Evolutionary conservation across 53 echinoderm and acorn worm genomes (phyloP).

Genomic region (Luidia sarsii): DNA sequence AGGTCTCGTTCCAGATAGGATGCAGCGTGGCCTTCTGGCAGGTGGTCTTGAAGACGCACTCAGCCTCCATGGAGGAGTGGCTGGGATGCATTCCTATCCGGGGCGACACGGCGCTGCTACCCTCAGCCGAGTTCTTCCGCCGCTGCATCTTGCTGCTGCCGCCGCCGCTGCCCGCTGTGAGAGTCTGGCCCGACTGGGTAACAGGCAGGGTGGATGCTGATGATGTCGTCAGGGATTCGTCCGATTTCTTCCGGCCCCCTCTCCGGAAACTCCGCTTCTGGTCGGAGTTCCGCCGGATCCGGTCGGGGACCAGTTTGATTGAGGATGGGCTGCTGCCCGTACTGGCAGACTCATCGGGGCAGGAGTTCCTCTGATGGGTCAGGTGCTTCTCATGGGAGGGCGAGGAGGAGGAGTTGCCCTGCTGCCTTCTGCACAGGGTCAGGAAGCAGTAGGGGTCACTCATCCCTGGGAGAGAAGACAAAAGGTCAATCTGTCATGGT

Average conservation of each 20-base stretch:
- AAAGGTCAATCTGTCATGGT: no score
- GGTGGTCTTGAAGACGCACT: conserved; percentile 69
- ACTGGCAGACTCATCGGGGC: conserved; percentile 37
- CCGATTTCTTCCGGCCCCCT: conserved; percentile 31
- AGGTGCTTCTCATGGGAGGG: conserved; percentile 33
- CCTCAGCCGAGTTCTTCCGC: conserved; percentile 44
- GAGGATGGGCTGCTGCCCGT: neutral
- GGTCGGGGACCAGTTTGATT: no score
- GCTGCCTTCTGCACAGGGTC: conserved; percentile 60
- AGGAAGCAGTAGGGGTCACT: conserved; percentile 96
- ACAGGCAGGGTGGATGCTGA: neutral
- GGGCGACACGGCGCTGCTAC: conserved; percentile 9
- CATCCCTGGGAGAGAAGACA: conserved; percentile 50
- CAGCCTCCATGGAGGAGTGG: conserved; percentile 65
- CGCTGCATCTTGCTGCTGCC: neutral
- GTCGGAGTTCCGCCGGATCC: conserved; percentile 30
- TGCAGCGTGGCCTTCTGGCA: conserved; percentile 81
- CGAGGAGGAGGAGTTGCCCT: conserved; percentile 29
- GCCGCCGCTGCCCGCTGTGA: neutral
- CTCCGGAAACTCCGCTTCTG: conserved; percentile 34
- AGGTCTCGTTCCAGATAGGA: conserved; percentile 94
- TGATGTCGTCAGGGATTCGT: neutral
- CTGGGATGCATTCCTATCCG: conserved; percentile 14
- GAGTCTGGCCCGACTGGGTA: neutral
- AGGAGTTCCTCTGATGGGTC: conserved; percentile 55